Base-by-base conservation (phyloP, 2,797 vertebrate genomes). In the Zalophus californianus region DNA sequence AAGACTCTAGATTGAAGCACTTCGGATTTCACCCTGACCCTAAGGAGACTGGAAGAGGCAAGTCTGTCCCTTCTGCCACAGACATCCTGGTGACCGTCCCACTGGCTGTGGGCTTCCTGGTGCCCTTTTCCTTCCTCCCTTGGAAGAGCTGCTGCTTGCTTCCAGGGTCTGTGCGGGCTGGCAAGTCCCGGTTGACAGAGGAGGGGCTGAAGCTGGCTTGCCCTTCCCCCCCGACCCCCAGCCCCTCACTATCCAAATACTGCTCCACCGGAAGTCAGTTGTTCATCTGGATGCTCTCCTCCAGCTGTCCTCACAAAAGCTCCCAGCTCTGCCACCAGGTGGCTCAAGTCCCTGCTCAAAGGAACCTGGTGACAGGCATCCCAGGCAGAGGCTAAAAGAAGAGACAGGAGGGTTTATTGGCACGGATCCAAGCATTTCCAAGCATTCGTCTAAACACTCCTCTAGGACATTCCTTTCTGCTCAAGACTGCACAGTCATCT, bases 211-310 rank as follows among this genome's bases (percentile, higher is more conserved):
- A 98, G 16, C 98, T 70, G 62, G 60, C 83, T 90, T 96, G 35
- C 7, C 7, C 5, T 83, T 32, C 41, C 41, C 41, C 5, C 3
- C 94, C 98, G 0, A 32, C 0, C 2, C 77, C 84, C n/a, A 2
- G 29, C 29, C 86, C 44, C 3, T 94, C 98, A 0, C n/a, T 0
- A 1, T 80, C 88, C 35, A 90, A 91, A 96, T 99, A 98, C 97
- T 98, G 98, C 93, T 99, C 99, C 95, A 99, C 99, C 98, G 99
- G 99, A 38, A 99, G 98, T 44, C 99, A 97, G 0, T 99, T 98
- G 98, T 99, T 99, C 98, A 99, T 99, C 97, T 99, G 99, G 38
- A 99, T 98, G 54, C 99, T 99, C 97, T 98, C 98, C 87, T 99
- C 99, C 89, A 99, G 98, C 98, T 99, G 99, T 1, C 98, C 98